Evolutionary conservation across 2,113 vertebrate genomes (phyloP).

Genomic region (Felis catus): F.catus_Fca126_mat1.0 CM031412.1:205038001-205038500

Average conservation of each 20-base stretch:
- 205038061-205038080: neutral
- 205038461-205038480: no score
- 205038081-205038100: neutral
- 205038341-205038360: neutral
- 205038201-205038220: conserved; percentile 14
- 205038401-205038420: no score
- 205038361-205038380: neutral
- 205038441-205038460: no score
- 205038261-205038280: neutral
- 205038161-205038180: neutral
- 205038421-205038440: no score
- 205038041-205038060: neutral
- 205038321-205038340: neutral
- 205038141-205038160: neutral
- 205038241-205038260: conserved; percentile 14
- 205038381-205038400: no score
- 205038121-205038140: neutral
- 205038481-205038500: accelerated
- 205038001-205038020: neutral
- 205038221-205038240: neutral
- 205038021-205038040: neutral
- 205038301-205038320: neutral
- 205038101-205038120: neutral
- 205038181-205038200: neutral
- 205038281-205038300: neutral